Percentiles rank a stretch among this genome's conserved stretches.
These are phyloP conservation scores for Xenus cinereus DNA, from an alignment of 2,113 vertebrate species.

Conservation along the genomic window DNA sequence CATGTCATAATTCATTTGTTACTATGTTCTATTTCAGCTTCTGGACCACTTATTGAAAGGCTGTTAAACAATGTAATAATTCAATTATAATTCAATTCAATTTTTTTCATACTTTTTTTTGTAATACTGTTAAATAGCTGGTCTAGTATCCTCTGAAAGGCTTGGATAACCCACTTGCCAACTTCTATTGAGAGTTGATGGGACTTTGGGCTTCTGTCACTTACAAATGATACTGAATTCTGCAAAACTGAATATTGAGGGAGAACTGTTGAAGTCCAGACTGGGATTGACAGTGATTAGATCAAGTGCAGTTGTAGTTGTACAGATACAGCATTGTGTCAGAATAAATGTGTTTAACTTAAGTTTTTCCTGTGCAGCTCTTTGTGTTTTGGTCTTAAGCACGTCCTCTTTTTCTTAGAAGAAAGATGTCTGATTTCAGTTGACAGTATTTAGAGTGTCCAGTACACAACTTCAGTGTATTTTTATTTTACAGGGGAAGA, in stretches of 20 bases:
- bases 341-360: background rate
- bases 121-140: background rate
- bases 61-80: background rate
- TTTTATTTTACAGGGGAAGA: slow-evolving; percentile 72
- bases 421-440: background rate
- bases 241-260: background rate
- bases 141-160: background rate
- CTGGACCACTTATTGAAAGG: background rate
- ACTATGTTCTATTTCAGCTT: background rate
- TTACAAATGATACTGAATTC: background rate
- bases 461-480: background rate
- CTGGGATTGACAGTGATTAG: background rate
- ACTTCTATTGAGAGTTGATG: background rate
- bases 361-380: background rate
- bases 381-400: background rate
- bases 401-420: background rate
- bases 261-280: background rate
- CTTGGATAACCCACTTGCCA: background rate
- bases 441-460: background rate
- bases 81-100: no score
- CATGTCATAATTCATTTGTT: background rate
- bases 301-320: background rate
- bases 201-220: background rate
- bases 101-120: background rate
- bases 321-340: background rate